phyloP scores from a whole-genome alignment of 2,797 vertebrate species.

The Mareca strepera region DNA sequence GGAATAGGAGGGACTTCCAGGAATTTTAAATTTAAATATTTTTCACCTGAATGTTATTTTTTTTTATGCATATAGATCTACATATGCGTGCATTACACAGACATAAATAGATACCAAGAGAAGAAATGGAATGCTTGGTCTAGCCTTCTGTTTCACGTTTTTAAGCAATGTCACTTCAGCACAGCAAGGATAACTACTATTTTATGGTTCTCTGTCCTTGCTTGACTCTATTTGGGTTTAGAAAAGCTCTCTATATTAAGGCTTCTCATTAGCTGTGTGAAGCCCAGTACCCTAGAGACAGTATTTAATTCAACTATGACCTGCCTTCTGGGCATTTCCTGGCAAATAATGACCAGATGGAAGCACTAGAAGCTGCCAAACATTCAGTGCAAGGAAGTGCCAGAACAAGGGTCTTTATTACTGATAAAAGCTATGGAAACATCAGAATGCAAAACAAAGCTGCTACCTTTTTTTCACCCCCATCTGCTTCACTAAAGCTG shows the following conservation, averaged over 20 bases:
- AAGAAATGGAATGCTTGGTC: not conserved
- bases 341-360: constrained; percentile 57
- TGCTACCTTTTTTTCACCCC: constrained; percentile 39
- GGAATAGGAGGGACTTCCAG: constrained; percentile 46
- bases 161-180: not conserved
- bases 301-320: constrained; percentile 55
- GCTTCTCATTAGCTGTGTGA: constrained; percentile 33
- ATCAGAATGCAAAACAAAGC: constrained; percentile 57
- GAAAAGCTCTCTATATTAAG: constrained; percentile 58
- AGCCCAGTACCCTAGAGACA: constrained; percentile 24
- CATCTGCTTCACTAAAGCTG: constrained; percentile 39
- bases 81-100: not conserved
- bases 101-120: not conserved
- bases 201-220: not conserved
- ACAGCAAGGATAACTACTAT: not conserved
- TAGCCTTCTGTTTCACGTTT: not conserved
- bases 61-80: not conserved
- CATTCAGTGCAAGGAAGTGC: constrained; percentile 51
- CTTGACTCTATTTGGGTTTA: constrained; percentile 14
- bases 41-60: not conserved
- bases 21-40: constrained; percentile 53
- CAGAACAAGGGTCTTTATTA: constrained; percentile 57
- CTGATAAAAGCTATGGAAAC: constrained; percentile 58
- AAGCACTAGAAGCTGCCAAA: constrained; percentile 47
- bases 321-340: constrained; percentile 60